Percentiles rank a stretch among this genome's conserved stretches.
phyloP scores from a whole-genome alignment of 53 echinoderm and acorn worm species.

The Zoroaster sp. region DNA sequence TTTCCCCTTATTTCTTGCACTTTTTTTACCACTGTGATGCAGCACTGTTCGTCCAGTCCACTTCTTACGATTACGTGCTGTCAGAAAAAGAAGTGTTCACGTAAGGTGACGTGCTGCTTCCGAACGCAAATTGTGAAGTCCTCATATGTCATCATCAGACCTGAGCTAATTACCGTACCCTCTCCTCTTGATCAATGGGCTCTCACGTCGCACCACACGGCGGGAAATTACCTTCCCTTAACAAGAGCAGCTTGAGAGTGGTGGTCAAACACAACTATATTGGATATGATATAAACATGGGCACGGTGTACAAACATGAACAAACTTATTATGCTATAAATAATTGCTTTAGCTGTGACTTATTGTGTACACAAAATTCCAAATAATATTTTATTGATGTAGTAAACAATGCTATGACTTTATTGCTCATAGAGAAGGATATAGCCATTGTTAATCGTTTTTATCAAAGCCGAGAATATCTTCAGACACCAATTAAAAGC shows the following conservation, averaged over 20 bases:
- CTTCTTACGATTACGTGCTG: neutral
- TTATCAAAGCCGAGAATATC: too few relatives aligned
- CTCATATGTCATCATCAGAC: constrained; percentile 18
- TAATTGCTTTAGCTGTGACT: neutral
- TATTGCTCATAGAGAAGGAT: too few relatives aligned
- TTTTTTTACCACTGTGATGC: neutral
- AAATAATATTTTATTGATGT: neutral
- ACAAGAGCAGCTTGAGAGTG: neutral
- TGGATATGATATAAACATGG: neutral
- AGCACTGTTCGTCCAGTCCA: neutral
- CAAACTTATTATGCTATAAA: neutral
- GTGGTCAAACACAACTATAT: neutral
- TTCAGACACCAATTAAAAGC: too few relatives aligned
- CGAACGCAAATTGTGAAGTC: constrained; percentile 30
- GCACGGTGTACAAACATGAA: constrained; percentile 9
- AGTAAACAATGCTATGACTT: too few relatives aligned
- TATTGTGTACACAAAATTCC: neutral
- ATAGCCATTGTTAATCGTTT: too few relatives aligned
- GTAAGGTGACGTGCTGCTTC: constrained; percentile 19
- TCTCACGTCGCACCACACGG: neutral
- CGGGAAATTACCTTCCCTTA: constrained; percentile 5
- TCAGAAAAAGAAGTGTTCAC: constrained; percentile 15
- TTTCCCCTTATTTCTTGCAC: neutral
- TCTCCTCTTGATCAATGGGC: neutral
- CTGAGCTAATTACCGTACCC: constrained; percentile 3